Base-by-base conservation (phyloP, 2,113 vertebrate species). In the Rhinogobius similis region DNA sequence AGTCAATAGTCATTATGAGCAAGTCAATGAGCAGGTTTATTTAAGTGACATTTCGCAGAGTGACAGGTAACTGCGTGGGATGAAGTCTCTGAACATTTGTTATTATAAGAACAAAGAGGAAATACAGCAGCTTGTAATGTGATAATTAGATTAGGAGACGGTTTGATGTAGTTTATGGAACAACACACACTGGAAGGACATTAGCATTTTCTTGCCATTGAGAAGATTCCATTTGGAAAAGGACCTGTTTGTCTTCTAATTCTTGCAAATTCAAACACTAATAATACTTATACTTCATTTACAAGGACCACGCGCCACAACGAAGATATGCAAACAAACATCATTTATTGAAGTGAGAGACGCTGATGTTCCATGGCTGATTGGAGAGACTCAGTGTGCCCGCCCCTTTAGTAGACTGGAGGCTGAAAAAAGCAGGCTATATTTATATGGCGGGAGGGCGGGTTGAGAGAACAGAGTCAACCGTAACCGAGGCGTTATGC, bases 1-100 rank as follows among this genome's bases (percentile, higher is more conserved):
- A 29, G 24, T 58, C 55, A 29, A 58, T 58, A 58, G 24, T 58
- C 26, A 58, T 58, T 29, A 58, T 27, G 55, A 58, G 55, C 55
- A 5, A 29, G 26, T 58, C 26, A 58, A 58, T 58, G 55, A 58
- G 55, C 23, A 58, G 23, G 55, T 29, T 58, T 58, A 58, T 58
- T 58, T 18, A 29, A 20, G 55, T 20, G 53, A 56, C 53, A 26
- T 56, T 56, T 27, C 2, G 53, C 23, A 27, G 20, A n/a, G 4
- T 56, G 55, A 58, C 55, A 58, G 24, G 24, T 58, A 29, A 29
- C 13, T 9, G 55, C 18, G 55, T 58, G 52, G 52, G 52, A 23
- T 26, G 11, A 13, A 14, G 5, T 26, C 52, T 11, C 50, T 24
- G 5, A 12, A 26, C 9, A 26, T 13, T 55, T 55, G 24, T 26